phyloP scores from a whole-genome alignment of 2,797 vertebrate genomes.

The Macropus fuliginosus region DNA sequence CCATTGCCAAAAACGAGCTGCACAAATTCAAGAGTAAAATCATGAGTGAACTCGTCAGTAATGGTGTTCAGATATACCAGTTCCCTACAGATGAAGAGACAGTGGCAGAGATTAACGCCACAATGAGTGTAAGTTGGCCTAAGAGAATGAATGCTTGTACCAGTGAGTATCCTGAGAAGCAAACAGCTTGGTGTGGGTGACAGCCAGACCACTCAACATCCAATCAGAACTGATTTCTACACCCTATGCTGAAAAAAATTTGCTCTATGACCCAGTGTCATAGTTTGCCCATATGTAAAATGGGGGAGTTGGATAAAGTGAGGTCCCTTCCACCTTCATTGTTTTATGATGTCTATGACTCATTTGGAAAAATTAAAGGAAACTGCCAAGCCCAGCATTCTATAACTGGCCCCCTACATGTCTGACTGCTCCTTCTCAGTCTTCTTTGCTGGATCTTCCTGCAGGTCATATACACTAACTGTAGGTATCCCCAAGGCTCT shows the following conservation, averaged over 20 bases:
- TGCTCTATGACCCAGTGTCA: background rate
- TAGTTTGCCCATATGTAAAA: background rate
- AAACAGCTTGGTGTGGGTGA: background rate
- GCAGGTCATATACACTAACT: background rate
- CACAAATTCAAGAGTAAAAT: constrained; percentile 95
- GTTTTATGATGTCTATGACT: background rate
- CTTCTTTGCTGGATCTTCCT: background rate
- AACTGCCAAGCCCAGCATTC: background rate
- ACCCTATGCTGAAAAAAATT: background rate
- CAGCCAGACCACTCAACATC: background rate
- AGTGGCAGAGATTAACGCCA: constrained; percentile 90
- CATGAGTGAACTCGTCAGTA: constrained; percentile 93
- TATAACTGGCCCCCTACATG: background rate
- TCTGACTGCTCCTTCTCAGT: background rate
- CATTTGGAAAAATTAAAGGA: background rate
- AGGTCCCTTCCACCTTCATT: background rate
- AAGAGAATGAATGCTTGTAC: background rate
- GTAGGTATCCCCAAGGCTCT: background rate
- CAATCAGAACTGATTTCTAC: background rate
- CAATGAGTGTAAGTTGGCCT: constrained; percentile 90
- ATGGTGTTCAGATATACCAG: constrained; percentile 93
- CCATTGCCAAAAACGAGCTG: constrained; percentile 91
- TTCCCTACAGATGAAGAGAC: constrained; percentile 92
- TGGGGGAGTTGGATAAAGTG: background rate
- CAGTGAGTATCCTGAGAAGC: background rate